Conservation (phyloP, 2,797 vertebrate species). For the Graptemys geographica region DNA sequence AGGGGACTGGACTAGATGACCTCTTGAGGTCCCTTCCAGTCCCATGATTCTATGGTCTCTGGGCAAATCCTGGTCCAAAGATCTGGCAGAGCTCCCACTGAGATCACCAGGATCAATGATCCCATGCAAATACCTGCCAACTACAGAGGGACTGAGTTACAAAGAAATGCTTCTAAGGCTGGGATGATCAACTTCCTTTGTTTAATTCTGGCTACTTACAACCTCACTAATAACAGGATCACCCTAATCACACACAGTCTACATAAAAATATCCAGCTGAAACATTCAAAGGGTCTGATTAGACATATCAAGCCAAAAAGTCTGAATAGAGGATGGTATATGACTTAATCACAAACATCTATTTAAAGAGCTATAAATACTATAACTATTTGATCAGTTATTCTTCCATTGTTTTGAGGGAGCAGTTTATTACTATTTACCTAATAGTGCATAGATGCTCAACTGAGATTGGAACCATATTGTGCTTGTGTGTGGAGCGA, state of each 20-base stretch:
- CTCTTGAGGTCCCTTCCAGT: too few species aligned
- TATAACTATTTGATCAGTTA: neutral
- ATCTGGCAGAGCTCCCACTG: neutral
- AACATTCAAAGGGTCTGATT: neutral
- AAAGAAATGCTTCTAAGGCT: neutral
- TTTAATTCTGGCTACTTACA: neutral
- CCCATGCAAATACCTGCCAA: too few species aligned
- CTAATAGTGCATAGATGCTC: too few species aligned
- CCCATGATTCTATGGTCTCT: neutral
- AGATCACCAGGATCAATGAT: too few species aligned
- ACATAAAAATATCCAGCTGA: neutral
- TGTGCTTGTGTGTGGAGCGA: neutral
- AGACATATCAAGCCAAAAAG: neutral
- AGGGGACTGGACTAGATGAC: too few species aligned
- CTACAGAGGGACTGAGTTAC: neutral
- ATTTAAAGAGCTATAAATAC: neutral
- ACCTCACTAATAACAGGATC: neutral
- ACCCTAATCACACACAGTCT: neutral
- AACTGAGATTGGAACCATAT: neutral
- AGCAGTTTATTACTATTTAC: too few species aligned
- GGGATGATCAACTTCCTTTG: neutral
- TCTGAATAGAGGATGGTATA: neutral
- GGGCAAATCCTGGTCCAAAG: constrained; percentile 1
- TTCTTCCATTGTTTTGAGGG: neutral
- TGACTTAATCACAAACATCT: neutral